Evolutionary conservation across 1,140 invertebrate species (phyloP).

Genomic region (Pygmarrhopalites habei): DNA sequence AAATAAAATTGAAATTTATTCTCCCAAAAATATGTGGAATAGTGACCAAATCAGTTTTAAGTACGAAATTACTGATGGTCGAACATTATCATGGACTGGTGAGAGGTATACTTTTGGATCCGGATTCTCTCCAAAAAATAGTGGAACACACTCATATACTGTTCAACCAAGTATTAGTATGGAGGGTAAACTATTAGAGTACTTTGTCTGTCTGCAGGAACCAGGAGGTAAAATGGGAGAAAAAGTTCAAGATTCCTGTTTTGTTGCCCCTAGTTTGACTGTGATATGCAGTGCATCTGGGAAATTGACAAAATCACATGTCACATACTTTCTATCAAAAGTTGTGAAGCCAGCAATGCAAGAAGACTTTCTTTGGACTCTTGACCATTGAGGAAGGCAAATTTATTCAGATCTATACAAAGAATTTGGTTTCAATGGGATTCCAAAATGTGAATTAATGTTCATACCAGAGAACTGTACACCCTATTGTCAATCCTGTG

Average conservation of each 20-base stretch:
- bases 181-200: constrained; percentile 8
- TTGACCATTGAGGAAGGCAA: constrained; percentile 19
- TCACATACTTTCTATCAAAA: constrained; percentile 19
- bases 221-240: constrained; percentile 7
- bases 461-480: constrained; percentile 15
- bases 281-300: constrained; percentile 21
- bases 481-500: constrained; percentile 10
- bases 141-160: constrained; percentile 26
- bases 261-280: constrained; percentile 12
- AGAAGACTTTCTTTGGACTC: constrained; percentile 14
- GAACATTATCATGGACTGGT: constrained; percentile 10
- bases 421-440: background rate
- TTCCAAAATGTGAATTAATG: background rate
- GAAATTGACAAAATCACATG: constrained; percentile 10
- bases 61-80: constrained; percentile 1
- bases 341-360: background rate
- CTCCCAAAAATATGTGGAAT: constrained; percentile 3
- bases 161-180: constrained; percentile 21
- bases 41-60: constrained; percentile 26
- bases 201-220: constrained; percentile 26
- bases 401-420: constrained; percentile 3
- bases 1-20: background rate
- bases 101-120: constrained; percentile 17
- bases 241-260: constrained; percentile 2
- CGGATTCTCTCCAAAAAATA: constrained; percentile 23